Evolutionary conservation across 1,140 invertebrate genomes (phyloP).

Genomic region (Drosophila punjabiensis): DNA sequence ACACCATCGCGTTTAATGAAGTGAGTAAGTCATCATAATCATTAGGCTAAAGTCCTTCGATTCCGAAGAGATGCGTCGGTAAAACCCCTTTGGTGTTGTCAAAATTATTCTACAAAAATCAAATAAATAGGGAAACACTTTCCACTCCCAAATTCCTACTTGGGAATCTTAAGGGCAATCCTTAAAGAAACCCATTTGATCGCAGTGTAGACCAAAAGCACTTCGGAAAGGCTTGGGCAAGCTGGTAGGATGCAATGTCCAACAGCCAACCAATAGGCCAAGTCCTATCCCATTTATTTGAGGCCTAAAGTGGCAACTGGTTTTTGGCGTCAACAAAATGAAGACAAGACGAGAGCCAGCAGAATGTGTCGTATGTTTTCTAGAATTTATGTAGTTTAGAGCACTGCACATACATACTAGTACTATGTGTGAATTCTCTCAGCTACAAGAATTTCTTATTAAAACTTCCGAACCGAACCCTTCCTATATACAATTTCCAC

Average conservation of each 20-base stretch:
- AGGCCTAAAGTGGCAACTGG: slow-evolving; percentile 4
- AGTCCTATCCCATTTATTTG: slow-evolving; percentile 8
- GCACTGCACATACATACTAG: neutral
- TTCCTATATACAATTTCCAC: neutral
- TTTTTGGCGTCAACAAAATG: neutral
- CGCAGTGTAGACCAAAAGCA: neutral
- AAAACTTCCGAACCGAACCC: slow-evolving; percentile 13
- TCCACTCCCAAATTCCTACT: neutral
- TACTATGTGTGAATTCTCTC: neutral
- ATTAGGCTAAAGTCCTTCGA: neutral
- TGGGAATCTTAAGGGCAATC: neutral
- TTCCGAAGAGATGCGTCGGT: neutral
- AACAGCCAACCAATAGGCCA: neutral
- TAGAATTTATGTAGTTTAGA: neutral
- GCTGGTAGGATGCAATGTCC: neutral
- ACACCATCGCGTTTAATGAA: neutral
- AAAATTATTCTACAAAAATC: neutral
- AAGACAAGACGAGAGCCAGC: neutral
- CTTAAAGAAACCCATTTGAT: neutral
- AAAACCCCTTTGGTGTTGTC: no score
- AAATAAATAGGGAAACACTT: neutral
- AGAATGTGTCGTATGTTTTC: neutral
- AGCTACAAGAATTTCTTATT: slow-evolving; percentile 32
- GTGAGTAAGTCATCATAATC: neutral
- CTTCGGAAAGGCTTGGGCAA: neutral